Percentiles rank a stretch among this genome's conserved stretches.
These are phyloP conservation scores for Danio albolineatus DNA, from an alignment of 2,797 vertebrate species.

Conservation along the genomic window DNA sequence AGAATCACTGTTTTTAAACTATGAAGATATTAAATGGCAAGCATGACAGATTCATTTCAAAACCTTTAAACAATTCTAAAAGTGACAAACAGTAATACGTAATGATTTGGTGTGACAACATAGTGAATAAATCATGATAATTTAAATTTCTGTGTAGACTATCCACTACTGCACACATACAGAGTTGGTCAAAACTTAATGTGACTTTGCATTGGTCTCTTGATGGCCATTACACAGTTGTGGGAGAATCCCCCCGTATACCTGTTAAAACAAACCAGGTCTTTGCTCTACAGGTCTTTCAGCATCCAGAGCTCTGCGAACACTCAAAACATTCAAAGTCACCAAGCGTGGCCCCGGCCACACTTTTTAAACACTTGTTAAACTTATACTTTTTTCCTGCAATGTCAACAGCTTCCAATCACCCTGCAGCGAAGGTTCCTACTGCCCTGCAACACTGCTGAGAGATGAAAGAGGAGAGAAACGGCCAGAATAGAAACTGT, in stretches of 20 bases:
- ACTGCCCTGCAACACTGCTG: constrained; percentile 55
- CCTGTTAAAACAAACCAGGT: constrained; percentile 56
- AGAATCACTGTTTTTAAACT: no score
- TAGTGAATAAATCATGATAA: background rate
- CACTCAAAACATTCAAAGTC: constrained; percentile 80
- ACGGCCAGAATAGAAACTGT: constrained; percentile 37
- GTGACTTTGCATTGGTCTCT: constrained; percentile 43
- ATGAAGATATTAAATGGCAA: no score
- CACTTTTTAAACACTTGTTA: constrained; percentile 83
- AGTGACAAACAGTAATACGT: no score
- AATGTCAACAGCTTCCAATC: constrained; percentile 81
- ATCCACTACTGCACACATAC: background rate
- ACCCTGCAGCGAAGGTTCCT: constrained; percentile 74
- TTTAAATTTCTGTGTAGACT: background rate
- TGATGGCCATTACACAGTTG: constrained; percentile 24
- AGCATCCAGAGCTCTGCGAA: constrained; percentile 73
- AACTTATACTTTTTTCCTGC: constrained; percentile 75
- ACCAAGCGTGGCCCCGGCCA: constrained; percentile 76
- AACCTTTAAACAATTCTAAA: no score
- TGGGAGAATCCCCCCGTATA: constrained; percentile 16
- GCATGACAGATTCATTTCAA: no score
- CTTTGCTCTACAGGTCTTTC: constrained; percentile 44
- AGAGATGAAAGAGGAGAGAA: constrained; percentile 55
- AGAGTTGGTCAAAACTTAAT: constrained; percentile 9
- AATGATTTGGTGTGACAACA: background rate